Evolutionary conservation across 2,797 vertebrate genomes (phyloP), one percentile per base, ranked within the genome.

Genomic region (Cryptoprocta ferox): DNA sequence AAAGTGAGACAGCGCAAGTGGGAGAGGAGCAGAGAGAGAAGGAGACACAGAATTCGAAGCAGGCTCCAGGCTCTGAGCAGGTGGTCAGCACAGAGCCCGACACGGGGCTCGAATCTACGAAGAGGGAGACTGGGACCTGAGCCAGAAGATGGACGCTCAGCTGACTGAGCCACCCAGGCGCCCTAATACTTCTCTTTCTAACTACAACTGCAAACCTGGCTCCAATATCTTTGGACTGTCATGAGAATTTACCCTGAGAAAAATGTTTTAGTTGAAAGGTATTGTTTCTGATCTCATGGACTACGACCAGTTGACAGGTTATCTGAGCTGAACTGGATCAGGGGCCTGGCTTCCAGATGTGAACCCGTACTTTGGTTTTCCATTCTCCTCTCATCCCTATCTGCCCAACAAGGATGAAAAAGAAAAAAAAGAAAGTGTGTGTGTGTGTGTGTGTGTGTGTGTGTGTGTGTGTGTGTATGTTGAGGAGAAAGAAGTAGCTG

Each of bases 331-430:
- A 86, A 50, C n/a, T 73, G 53, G 76, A 39, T 84, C 30, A 84
- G 70, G 1, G 37, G 76, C 95, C 97, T 97, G 95, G 95, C 84
- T 96, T 97, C 97, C 95, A 98, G 95, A 93, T 95, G 97, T 97
- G 89, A 97, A 87, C 28, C 59, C 26, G 65, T 56, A 90, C 45
- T 94, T 94, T 89, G 53, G n/a, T 80, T 97, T 97, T 89, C 48
- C 10, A 21, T 65, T 96, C 24, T 96, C 82, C 45, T 92, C 42
- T 87, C 59, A 84, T 26, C 32, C 32, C 56, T 30, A 48, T 85
- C 76, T 90, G 86, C 84, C 68, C 71, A 92, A 78, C 37, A 84
- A 82, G 45, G 66, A 83, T 35, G 26, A 63, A n/a, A 88, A 8
- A 56, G 37, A 4, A 59, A 12, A 16, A 76, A 45, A 87, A 82